Percentiles rank a stretch among this genome's conserved stretches.
Conservation (phyloP, 2,888 invertebrate species). For the Drosophila phalerata region DNA sequence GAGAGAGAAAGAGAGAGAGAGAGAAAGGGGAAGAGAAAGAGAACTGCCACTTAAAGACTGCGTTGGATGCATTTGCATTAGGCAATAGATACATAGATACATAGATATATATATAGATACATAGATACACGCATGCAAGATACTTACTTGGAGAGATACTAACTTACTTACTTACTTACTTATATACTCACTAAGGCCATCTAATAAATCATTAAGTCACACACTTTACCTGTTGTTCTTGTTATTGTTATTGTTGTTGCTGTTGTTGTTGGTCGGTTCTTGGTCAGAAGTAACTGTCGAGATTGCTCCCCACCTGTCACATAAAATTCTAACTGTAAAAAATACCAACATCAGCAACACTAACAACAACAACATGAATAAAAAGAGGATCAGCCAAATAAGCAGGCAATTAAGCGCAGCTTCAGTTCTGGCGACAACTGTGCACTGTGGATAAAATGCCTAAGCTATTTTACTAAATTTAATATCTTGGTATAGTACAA, state of each 20-base stretch:
- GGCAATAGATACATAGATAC: slow-evolving; percentile 9
- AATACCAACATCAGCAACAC: slow-evolving; percentile 43
- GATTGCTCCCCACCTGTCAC: slow-evolving; percentile 53
- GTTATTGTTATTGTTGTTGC: slow-evolving; percentile 33
- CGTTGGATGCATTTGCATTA: slow-evolving; percentile 33
- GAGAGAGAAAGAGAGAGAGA: neutral
- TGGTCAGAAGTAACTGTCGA: slow-evolving; percentile 49
- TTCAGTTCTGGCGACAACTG: slow-evolving; percentile 29
- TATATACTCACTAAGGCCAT: slow-evolving; percentile 31
- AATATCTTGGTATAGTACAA: neutral
- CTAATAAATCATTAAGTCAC: slow-evolving; percentile 65
- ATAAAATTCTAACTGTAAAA: slow-evolving; percentile 75
- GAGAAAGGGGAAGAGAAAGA: neutral
- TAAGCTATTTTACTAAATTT: neutral
- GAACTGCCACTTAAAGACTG: slow-evolving; percentile 51
- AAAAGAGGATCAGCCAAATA: slow-evolving; percentile 22
- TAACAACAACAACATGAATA: slow-evolving; percentile 23
- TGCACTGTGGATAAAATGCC: neutral
- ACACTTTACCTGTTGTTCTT: slow-evolving; percentile 41
- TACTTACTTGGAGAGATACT: slow-evolving; percentile 17
- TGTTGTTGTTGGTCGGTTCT: slow-evolving; percentile 30
- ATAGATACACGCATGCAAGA: neutral
- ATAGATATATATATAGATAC: neutral
- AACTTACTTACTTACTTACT: neutral
- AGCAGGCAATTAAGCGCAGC: slow-evolving; percentile 47